Percentiles rank a stretch among this genome's conserved stretches.
Evolutionary conservation across 2,797 vertebrate genomes (phyloP).

Genomic region (Diceros bicornis): DNA sequence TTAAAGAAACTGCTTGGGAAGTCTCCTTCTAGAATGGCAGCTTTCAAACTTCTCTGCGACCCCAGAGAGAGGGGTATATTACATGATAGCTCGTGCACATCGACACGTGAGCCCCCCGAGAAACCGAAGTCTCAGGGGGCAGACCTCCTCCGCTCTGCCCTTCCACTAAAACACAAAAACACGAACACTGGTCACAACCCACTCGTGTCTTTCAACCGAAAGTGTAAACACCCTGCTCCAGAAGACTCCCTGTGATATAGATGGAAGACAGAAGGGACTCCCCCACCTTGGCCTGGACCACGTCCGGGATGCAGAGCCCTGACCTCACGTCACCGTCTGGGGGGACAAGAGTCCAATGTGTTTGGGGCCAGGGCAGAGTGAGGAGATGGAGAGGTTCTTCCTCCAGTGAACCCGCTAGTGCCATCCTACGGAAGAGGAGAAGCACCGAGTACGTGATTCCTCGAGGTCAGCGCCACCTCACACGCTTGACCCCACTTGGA

Average conservation of each 20-base stretch:
- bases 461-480: too few species aligned
- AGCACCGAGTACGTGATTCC: fast-evolving
- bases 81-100: too few species aligned
- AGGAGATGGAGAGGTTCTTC: not conserved
- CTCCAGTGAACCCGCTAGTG: too few species aligned
- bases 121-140: fast-evolving
- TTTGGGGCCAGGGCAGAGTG: not conserved
- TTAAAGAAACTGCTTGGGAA: not conserved
- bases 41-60: not conserved
- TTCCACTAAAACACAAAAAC: not conserved
- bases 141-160: not conserved
- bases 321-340: fast-evolving
- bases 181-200: not conserved
- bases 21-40: not conserved
- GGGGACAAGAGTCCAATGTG: too few species aligned
- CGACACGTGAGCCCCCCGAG: too few species aligned
- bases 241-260: not conserved
- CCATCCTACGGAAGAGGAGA: not conserved
- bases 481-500: fast-evolving
- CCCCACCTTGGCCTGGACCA: too few species aligned
- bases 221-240: not conserved
- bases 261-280: too few species aligned
- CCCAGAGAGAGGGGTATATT: not conserved
- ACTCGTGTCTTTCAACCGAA: too few species aligned
- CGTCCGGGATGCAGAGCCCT: not conserved